Evolutionary conservation across 2,797 vertebrate genomes (phyloP).

Genomic region (Periparus ater): DNA sequence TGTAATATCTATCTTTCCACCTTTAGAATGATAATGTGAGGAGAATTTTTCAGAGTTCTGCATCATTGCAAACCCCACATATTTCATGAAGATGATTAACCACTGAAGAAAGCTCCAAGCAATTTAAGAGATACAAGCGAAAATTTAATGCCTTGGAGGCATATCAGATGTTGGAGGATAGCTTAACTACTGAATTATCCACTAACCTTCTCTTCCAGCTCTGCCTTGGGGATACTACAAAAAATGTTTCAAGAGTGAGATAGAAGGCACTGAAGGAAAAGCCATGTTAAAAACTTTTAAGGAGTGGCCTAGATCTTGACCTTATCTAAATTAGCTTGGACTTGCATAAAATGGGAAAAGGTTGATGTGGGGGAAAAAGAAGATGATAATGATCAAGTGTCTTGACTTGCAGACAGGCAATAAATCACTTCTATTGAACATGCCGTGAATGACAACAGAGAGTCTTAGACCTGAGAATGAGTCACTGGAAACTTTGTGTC

Average conservation of each 20-base stretch:
- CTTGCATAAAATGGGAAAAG: background rate
- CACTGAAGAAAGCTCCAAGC: slow-evolving; percentile 55
- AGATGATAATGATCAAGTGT: slow-evolving; percentile 47
- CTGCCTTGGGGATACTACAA: slow-evolving; percentile 51
- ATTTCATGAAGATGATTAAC: slow-evolving; percentile 70
- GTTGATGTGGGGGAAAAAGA: background rate
- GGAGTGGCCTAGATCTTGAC: slow-evolving; percentile 40
- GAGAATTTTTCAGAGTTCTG: slow-evolving; percentile 28
- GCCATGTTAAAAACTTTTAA: slow-evolving; percentile 34
- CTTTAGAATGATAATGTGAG: slow-evolving; percentile 17
- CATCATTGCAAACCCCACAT: slow-evolving; percentile 26
- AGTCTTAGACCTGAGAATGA: background rate
- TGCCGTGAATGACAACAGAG: slow-evolving; percentile 6
- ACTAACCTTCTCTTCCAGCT: slow-evolving; percentile 56
- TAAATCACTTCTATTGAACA: slow-evolving; percentile 54
- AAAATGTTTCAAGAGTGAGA: slow-evolving; percentile 51
- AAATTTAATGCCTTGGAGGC: slow-evolving; percentile 55
- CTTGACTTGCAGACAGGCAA: slow-evolving; percentile 46
- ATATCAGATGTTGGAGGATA: slow-evolving; percentile 65
- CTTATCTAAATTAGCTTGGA: slow-evolving; percentile 57
- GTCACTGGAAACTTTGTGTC: background rate
- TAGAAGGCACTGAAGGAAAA: slow-evolving; percentile 33
- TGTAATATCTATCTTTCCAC: background rate
- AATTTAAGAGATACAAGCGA: slow-evolving; percentile 51
- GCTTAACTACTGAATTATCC: slow-evolving; percentile 67